Evolutionary conservation across 1,140 invertebrate genomes (phyloP), one percentile per base, ranked within the genome.

Genomic region (Drosophila tsacasi): DNA sequence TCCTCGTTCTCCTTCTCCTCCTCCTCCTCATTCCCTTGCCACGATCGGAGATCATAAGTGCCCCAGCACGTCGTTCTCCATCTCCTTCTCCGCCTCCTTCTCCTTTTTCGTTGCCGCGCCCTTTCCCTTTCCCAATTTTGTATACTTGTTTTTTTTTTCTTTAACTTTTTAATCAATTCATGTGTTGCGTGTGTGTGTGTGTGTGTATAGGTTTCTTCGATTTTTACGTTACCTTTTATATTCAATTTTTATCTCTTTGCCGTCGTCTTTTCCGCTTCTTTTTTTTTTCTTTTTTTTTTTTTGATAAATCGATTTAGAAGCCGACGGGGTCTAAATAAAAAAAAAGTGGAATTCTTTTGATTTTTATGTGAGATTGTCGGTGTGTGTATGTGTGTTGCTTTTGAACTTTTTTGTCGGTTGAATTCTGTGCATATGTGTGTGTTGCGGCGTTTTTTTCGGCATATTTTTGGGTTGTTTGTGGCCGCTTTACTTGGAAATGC

Each of bases 251-350:
- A 89, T 87, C 84, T 87, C 85, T 89, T 89, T 84, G 84, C 77
- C 84, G 89, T 82, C 65, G 85, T 84, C 84, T 87, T 87, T 85
- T 89, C 77, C 81, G 85, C 77, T 75, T 84, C 69, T 87, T 73
- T 86, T 64, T 63, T 82, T 64, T 82, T 76, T 74, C 55, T 79
- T 61, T 83, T 63, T 27, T 27, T 61, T 80, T 87, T 89, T 87
- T 89, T 87, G 84, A 89, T 89, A 89, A 89, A 89, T 89, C 85
- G 84, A 87, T 87, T 87, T 87, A 89, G 85, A 84, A 87, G 84
- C 84, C 84, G 84, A 87, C 81, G 85, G 84, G 80, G 74, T 76
- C 63, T 66, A 66, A 66, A 66, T 79, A 77, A 77, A 77, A 89
- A 82, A 80, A 90, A 89, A 89, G 81, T 89, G 85, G 84, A 87